A percentile compares a stretch with the other conserved stretches of the same genome.
Conservation (phyloP, 2,113 vertebrate genomes). For the Montifringilla adamsi region DNA sequence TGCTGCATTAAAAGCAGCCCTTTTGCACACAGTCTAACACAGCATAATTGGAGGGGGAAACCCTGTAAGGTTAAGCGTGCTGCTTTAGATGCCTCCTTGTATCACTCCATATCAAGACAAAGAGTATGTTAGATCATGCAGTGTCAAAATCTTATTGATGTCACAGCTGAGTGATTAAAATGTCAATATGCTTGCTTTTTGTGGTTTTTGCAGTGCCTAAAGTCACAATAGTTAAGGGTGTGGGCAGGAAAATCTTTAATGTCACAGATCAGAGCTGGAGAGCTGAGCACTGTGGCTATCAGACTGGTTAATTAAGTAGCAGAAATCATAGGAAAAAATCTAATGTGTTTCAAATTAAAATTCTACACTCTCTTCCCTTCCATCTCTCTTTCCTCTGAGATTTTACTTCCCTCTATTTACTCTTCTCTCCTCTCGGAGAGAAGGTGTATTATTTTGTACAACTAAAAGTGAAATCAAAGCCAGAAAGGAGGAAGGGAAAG, state of each 20-base stretch:
- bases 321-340: background rate
- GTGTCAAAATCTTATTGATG: constrained; percentile 29
- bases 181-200: constrained; percentile 15
- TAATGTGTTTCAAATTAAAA: background rate
- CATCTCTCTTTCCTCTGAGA: background rate
- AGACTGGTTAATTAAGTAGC: constrained; percentile 27
- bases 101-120: background rate
- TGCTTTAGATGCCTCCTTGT: background rate
- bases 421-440: background rate
- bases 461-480: background rate
- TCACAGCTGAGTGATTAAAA: constrained; percentile 24
- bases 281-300: background rate
- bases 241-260: constrained; percentile 29
- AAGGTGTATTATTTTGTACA: background rate
- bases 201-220: background rate
- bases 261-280: background rate
- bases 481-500: background rate
- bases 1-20: background rate
- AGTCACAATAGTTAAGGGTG: background rate
- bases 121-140: background rate
- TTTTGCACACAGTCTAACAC: background rate
- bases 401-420: background rate
- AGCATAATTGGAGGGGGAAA: background rate
- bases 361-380: background rate
- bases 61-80: background rate